A percentile compares a stretch with the other conserved stretches of the same genome.
phyloP scores from a whole-genome alignment of 2,888 invertebrate genomes.

The Drosophila anomelani region DNA sequence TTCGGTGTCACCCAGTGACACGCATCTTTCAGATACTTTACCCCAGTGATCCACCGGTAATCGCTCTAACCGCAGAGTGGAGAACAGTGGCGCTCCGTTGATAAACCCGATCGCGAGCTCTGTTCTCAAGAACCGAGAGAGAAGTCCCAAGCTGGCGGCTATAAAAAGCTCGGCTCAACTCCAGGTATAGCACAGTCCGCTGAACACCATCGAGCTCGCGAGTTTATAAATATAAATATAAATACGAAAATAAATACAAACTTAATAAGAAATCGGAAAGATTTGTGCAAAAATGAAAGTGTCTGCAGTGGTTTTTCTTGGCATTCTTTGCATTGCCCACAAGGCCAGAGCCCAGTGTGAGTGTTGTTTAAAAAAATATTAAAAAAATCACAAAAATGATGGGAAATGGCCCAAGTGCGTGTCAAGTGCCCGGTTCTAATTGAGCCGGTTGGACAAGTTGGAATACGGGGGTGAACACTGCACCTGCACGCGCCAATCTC shows the following conservation, averaged over 20 bases:
- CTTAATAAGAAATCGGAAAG: conserved; percentile 1
- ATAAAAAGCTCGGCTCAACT: conserved; percentile 27
- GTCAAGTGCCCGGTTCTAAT: conserved; percentile 20
- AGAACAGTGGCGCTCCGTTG: conserved; percentile 38
- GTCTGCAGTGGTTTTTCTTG: conserved; percentile 21
- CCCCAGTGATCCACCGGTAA: conserved; percentile 25
- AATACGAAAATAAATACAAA: neutral
- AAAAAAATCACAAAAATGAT: conserved; percentile 12
- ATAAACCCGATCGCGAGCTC: conserved; percentile 26
- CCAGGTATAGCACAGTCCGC: conserved; percentile 26
- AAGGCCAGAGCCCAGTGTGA: conserved; percentile 60
- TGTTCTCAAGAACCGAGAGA: conserved; percentile 23
- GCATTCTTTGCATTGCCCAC: conserved; percentile 29
- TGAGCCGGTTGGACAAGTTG: conserved; percentile 39
- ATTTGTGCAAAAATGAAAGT: conserved; percentile 44
- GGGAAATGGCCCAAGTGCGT: conserved; percentile 30
- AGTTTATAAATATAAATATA: neutral
- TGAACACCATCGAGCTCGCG: conserved; percentile 11
- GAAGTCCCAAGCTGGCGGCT: conserved; percentile 15
- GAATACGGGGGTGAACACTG: neutral
- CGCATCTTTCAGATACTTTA: conserved; percentile 33
- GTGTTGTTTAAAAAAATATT: conserved; percentile 29
- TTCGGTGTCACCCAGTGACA: conserved; percentile 55
- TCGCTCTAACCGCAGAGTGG: conserved; percentile 50
- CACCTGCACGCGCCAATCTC: neutral